Evolutionary conservation across 92 coral and sea anemone species (phyloP).

Genomic region (Parazoanthus darwini): DNA sequence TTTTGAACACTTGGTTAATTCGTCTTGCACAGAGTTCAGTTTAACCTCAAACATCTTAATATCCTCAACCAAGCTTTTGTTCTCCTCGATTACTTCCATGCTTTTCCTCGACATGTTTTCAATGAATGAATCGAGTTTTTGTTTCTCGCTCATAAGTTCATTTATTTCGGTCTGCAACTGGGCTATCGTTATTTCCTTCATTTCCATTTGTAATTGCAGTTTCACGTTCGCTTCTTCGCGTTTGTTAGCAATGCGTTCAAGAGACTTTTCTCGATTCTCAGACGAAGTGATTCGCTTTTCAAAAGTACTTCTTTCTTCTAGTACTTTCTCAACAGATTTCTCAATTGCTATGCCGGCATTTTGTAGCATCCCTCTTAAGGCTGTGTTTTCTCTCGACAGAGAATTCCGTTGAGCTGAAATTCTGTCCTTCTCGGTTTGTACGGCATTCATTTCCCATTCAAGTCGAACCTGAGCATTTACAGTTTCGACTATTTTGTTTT

Average conservation of each 20-base stretch:
- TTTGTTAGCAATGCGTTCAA: slow-evolving; percentile 39
- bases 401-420: slow-evolving; percentile 40
- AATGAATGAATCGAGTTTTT: slow-evolving; percentile 56
- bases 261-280: slow-evolving; percentile 47
- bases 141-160: slow-evolving; percentile 55
- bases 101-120: slow-evolving; percentile 63
- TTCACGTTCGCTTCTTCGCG: slow-evolving; percentile 47
- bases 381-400: slow-evolving; percentile 51
- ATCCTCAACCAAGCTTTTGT: slow-evolving; percentile 75
- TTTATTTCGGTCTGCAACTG: slow-evolving; percentile 49
- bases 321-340: slow-evolving; percentile 55
- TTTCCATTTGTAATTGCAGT: slow-evolving; percentile 52
- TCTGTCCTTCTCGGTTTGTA: slow-evolving; percentile 54
- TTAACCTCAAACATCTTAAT: slow-evolving; percentile 66
- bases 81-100: slow-evolving; percentile 62
- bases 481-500: slow-evolving; percentile 39
- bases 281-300: slow-evolving; percentile 46
- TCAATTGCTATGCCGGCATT: slow-evolving; percentile 44
- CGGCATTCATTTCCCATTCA: slow-evolving; percentile 52
- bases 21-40: slow-evolving; percentile 66
- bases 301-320: slow-evolving; percentile 48
- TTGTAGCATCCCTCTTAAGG: slow-evolving; percentile 48
- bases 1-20: slow-evolving; percentile 64
- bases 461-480: slow-evolving; percentile 47
- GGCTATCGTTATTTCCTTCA: slow-evolving; percentile 46